phyloP scores from a whole-genome alignment of 2,888 invertebrate species.

The Drosophila cyrtoloma region DNA sequence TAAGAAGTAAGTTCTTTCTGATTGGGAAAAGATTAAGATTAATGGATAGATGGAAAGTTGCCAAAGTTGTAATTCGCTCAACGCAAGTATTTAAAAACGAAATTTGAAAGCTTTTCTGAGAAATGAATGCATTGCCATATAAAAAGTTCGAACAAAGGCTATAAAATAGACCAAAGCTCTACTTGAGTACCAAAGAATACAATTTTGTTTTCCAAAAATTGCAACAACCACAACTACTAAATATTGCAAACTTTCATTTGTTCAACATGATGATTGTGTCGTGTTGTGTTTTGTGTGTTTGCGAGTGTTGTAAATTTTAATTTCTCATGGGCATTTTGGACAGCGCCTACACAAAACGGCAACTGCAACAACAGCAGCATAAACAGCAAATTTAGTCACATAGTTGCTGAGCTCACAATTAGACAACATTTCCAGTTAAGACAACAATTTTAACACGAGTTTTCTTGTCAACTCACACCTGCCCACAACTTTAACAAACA shows the following conservation, averaged over 20 bases:
- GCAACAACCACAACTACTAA: constrained; percentile 1
- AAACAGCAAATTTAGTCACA: constrained; percentile 20
- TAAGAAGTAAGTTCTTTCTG: neutral
- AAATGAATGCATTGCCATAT: neutral
- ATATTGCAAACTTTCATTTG: constrained; percentile 17
- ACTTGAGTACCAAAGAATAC: neutral
- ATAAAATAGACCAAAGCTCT: too few species aligned
- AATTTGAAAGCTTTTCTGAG: neutral
- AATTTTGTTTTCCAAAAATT: constrained; percentile 4
- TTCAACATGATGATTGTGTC: constrained; percentile 30
- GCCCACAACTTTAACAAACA: constrained; percentile 52
- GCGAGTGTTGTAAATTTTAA: constrained; percentile 28
- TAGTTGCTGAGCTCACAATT: constrained; percentile 51
- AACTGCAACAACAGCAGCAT: constrained; percentile 1
- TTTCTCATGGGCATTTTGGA: constrained; percentile 34
- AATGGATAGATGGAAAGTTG: neutral
- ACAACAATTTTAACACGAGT: constrained; percentile 31
- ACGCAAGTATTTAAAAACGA: neutral
- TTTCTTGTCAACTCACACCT: constrained; percentile 55
- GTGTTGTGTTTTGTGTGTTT: constrained; percentile 5
- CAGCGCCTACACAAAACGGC: constrained; percentile 23
- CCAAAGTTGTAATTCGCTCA: neutral
- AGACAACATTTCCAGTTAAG: constrained; percentile 58
- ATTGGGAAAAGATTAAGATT: neutral
- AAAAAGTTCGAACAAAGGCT: neutral